A percentile compares a stretch with the other conserved stretches of the same genome.
These are phyloP conservation scores for Larimichthys polyactis DNA, from an alignment of 2,113 vertebrate species.

Conservation along the genomic window DNA sequence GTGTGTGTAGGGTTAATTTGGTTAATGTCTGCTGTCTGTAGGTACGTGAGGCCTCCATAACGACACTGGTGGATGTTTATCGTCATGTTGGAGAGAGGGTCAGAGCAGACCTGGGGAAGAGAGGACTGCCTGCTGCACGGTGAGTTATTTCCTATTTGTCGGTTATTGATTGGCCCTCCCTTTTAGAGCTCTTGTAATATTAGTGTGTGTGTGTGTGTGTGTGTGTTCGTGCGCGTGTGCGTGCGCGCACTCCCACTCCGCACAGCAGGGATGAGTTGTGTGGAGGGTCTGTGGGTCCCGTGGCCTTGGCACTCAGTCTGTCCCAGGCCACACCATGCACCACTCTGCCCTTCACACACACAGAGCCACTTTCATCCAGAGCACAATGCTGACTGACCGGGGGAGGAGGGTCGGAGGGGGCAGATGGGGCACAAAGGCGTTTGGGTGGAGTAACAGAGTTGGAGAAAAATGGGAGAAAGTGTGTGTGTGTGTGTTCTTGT, in stretches of 20 bases:
- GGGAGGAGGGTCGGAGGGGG: slow-evolving; percentile 19
- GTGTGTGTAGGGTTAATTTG: slow-evolving; percentile 16
- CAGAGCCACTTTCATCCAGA: slow-evolving; percentile 77
- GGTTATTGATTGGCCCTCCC: background rate
- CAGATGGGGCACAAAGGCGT: slow-evolving; percentile 49
- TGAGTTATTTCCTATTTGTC: slow-evolving; percentile 75
- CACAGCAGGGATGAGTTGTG: slow-evolving; percentile 17
- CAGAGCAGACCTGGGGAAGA: slow-evolving; percentile 88
- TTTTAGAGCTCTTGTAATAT: background rate
- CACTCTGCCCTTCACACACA: slow-evolving; percentile 71
- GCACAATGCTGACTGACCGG: slow-evolving; percentile 74
- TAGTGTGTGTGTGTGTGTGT: background rate
- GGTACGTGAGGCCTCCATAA: slow-evolving; percentile 93
- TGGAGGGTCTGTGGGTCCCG: slow-evolving; percentile 28
- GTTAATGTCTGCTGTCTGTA: slow-evolving; percentile 67
- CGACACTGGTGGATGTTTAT: slow-evolving; percentile 92
- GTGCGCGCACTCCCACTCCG: background rate
- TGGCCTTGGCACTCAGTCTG: slow-evolving; percentile 66
- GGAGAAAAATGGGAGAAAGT: slow-evolving; percentile 34
- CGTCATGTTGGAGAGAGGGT: slow-evolving; percentile 93
- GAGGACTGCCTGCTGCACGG: slow-evolving; percentile 91
- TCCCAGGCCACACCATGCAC: slow-evolving; percentile 81
- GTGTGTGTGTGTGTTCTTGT: slow-evolving; percentile 35
- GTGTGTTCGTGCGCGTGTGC: background rate
- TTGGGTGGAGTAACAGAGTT: slow-evolving; percentile 46